Evolutionary conservation across 2,113 vertebrate species (phyloP), one percentile per base, ranked within the genome.

Genomic region (Gyps fulvus): DNA sequence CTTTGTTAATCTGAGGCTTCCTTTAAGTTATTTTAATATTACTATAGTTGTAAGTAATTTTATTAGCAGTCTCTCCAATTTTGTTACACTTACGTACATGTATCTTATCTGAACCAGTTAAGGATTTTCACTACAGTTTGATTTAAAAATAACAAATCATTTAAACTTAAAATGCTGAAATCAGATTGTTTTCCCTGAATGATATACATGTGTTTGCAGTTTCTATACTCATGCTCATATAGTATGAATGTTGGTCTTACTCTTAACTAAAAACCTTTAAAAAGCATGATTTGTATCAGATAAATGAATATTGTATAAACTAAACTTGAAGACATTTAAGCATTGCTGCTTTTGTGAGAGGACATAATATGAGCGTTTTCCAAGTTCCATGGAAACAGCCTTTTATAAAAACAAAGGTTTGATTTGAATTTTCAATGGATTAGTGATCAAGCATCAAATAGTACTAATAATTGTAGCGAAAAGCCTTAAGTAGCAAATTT

Each of bases 401-500:
- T 98, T 87, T 92, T 97, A 76, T 96, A 76, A 62, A 97, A 94
- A 84, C 40, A 54, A 83, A 94, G 38, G 11, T 92, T 96, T 83
- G 45, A 70, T 82, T 95, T 96, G 91, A 95, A 77, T 95, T 95
- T 91, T 96, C 67, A 96, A 18, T 91, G 73, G 67, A 26, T 94
- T 63, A 96, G 66, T 92, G 69, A 66, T 94, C 84, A 86, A 77
- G 80, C 71, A 73, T 87, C 79, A 49, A 59, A 80, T 73, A 97
- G 83, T 59, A 45, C 87, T 96, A 73, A 92, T 97, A 97, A 94
- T 98, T 98, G 97, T 98, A 98, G 97, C 98, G 98, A 98, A 98
- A 98, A 98, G 96, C 98, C 98, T 98, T 98, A 98, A 97, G 43
- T 90, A 95, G 94, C 93, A 97, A 97, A 97, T 97, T 96, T 96